phyloP scores from a whole-genome alignment of 2,797 vertebrate species.

The Carapus acus region DNA sequence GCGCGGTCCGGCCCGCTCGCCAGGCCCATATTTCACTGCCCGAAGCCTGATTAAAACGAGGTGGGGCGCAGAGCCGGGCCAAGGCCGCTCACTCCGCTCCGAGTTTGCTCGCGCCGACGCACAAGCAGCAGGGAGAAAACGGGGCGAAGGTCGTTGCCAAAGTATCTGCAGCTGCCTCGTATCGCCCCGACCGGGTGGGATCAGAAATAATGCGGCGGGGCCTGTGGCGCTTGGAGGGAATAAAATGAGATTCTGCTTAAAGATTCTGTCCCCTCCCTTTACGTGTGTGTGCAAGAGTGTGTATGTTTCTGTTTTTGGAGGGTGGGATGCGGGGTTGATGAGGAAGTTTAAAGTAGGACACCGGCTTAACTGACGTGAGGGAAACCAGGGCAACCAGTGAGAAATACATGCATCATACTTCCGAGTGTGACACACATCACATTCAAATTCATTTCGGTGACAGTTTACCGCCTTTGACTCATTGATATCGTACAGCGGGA shows the following conservation, averaged over 20 bases:
- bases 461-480: too few relatives aligned
- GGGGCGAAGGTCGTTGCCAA: conserved; percentile 40
- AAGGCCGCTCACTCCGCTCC: conserved; percentile 48
- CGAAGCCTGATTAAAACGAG: conserved; percentile 74
- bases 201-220: conserved; percentile 18
- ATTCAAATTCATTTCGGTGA: background rate
- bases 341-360: conserved; percentile 62
- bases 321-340: conserved; percentile 25
- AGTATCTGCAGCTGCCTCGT: conserved; percentile 20
- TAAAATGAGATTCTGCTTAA: conserved; percentile 23
- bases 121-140: conserved; percentile 32
- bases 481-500: too few relatives aligned
- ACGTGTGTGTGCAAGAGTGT: too few relatives aligned
- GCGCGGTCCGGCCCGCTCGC: conserved; percentile 53
- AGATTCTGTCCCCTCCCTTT: conserved; percentile 44
- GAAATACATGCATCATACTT: conserved; percentile 38
- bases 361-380: conserved; percentile 39
- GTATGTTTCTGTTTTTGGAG: conserved; percentile 17
- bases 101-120: conserved; percentile 49
- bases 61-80: conserved; percentile 49
- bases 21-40: conserved; percentile 73
- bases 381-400: conserved; percentile 62
- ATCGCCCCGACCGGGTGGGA: conserved; percentile 17
- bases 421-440: background rate
- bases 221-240: conserved; percentile 18